Evolutionary conservation across 2,888 invertebrate genomes (phyloP), one percentile per base, ranked within the genome.

Genomic region (Pharmacophagus antenor): DNA sequence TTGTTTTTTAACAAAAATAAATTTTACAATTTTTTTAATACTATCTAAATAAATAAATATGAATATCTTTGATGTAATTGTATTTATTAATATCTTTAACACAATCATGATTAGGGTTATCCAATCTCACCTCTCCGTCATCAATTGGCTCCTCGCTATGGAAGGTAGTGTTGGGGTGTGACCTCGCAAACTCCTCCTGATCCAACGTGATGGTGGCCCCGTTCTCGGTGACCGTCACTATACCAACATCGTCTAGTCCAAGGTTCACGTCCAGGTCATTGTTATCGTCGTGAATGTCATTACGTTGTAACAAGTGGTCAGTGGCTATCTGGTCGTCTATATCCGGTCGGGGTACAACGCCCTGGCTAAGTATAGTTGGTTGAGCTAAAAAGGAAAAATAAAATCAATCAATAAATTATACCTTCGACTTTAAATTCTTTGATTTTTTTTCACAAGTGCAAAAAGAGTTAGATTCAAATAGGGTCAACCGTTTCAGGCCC

Each of bases 141-240:
- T 88, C 88, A 8, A 79, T 83, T 0, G 89, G 88, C 61, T 91
- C 37, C n/a, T 37, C 91, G 23, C 84, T 88, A 56, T 91, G 90
- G 70, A 91, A 91, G 0, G 91, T 91, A 0, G 91, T 91, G 52
- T 91, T 91, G 0, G 91, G 91, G 62, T 91, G 91, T 0, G 88
- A 79, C 12, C 88, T 65, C 0, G 91, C 91, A 60, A 91, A 91
- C 74, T 91, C 91, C 64, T 90, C 90, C n/a, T 87, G 86, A 55
- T 89, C 85, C 3, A 89, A 60, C 2, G 82, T 75, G 18, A 87
- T 83, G 23, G 85, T 84, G 0, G 85, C 80, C 49, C 85, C 88
- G 47, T 84, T 86, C 51, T 82, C 85, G 57, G 82, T 82, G n/a
- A 88, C 88, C 0, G 88, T 84, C 37, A 88, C 89, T 0, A 88